Conservation (phyloP, 1,140 invertebrate species). For the Megalopta genalis region DNA sequence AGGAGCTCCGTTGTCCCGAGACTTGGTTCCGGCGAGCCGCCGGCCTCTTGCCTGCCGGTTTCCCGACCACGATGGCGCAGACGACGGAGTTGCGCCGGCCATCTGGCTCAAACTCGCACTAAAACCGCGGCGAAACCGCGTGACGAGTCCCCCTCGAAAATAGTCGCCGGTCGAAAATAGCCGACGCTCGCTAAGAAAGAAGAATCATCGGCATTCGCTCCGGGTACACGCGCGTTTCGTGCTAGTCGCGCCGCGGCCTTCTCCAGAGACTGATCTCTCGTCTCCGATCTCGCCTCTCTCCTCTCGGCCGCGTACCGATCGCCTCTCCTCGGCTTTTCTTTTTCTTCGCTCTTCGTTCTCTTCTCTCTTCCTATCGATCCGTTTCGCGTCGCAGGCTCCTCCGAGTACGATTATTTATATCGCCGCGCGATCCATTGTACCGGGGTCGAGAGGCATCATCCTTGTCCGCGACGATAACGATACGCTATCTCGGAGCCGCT, state of each 20-base stretch:
- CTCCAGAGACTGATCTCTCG: constrained; percentile 50
- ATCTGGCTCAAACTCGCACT: constrained; percentile 74
- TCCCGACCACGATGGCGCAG: constrained; percentile 34
- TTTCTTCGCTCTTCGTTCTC: constrained; percentile 4
- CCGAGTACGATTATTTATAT: constrained; percentile 33
- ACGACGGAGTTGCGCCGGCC: constrained; percentile 68
- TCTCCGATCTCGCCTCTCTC: constrained; percentile 16
- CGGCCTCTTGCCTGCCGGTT: constrained; percentile 50
- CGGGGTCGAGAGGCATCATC: neutral
- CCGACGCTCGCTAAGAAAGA: constrained; percentile 70
- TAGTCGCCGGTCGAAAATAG: constrained; percentile 78
- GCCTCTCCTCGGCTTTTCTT: neutral
- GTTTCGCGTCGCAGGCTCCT: neutral
- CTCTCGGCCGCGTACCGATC: too few species aligned
- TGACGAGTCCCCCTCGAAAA: constrained; percentile 77
- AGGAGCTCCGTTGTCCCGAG: neutral
- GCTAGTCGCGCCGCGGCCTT: constrained; percentile 43
- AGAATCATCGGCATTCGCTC: constrained; percentile 68
- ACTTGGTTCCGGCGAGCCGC: constrained; percentile 33
- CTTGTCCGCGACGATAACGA: constrained; percentile 5
- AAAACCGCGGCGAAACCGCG: constrained; percentile 73
- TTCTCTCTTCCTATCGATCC: constrained; percentile 1
- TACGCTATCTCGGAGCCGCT: neutral
- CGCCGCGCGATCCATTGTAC: neutral
- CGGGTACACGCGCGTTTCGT: constrained; percentile 19